Evolutionary conservation across 2,797 vertebrate species (phyloP), one percentile per base, ranked within the genome.

Genomic region (Smutsia gigantea): DNA sequence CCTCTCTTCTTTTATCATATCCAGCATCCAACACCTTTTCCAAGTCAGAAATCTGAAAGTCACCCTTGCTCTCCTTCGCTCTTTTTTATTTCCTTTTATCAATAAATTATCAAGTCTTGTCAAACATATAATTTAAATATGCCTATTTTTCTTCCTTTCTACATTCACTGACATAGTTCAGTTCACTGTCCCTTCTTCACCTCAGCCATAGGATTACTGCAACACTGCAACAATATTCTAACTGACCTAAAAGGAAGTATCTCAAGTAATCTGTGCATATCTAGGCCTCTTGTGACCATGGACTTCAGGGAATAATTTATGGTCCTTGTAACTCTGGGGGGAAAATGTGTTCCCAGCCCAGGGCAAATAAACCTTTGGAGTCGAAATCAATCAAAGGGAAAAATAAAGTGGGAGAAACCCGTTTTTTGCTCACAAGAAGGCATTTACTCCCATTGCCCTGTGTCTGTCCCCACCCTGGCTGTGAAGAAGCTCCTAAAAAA

Each of bases 121-220:
- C 4, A 86, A 91, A 95, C 90, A 72, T 87, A 59, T 27, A 49
- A 74, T 87, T 93, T 94, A 59, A 79, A 71, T 46, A 39, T 17
- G 27, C 61, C 29, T 31, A 1, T 86, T 53, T 91, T 71, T 66
- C 64, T 82, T 86, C 31, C 31, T 90, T 90, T 7, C 25, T 83
- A 39, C 7, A 61, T n/a, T 12, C 8, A 31, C 27, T 31, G 15
- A 25, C 2, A 18, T 39, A 90, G 13, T 64, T 81, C 12, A 77
- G 5, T 49, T 87, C 27, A 72, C 13, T 4, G n/a, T 61, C 27
- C 21, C 79, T 11, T 87, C 61, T 37, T 84, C 31, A 42, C 66
- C 8, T 92, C 27, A 53, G 1, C 27, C 5, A 46, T n/a, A 14
- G 46, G n/a, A 57, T 89, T 37, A 59, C 37, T 51, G 23, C 3